Conservation (phyloP, 2,888 invertebrate species). For the Emmelina monodactyla region DNA sequence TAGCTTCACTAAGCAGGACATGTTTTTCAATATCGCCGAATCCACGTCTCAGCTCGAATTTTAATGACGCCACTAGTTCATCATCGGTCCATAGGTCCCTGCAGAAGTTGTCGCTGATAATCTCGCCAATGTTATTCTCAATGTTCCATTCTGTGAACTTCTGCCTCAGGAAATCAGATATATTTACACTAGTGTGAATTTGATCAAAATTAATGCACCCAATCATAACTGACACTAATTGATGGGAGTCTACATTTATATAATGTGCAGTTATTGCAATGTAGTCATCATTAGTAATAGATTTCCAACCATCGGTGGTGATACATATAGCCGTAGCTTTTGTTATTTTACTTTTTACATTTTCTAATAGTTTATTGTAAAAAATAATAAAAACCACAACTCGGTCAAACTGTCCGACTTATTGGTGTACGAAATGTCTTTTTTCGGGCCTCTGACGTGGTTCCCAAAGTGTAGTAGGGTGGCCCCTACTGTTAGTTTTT, state of each 20-base stretch:
- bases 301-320: constrained; percentile 12
- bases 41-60: constrained; percentile 2
- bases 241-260: background rate
- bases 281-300: constrained; percentile 4
- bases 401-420: too few relatives aligned
- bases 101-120: constrained; percentile 13
- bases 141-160: constrained; percentile 1
- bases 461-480: too few relatives aligned
- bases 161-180: constrained; percentile 6
- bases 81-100: constrained; percentile 20
- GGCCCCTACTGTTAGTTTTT: too few relatives aligned
- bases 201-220: constrained; percentile 11
- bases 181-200: constrained; percentile 7
- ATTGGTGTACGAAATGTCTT: too few relatives aligned
- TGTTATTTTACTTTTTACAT: background rate
- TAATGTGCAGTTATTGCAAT: background rate
- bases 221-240: constrained; percentile 9
- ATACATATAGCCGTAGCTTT: constrained; percentile 4
- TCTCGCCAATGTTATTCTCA: background rate
- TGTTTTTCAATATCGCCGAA: constrained; percentile 11
- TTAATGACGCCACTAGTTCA: background rate
- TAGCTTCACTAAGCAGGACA: constrained; percentile 10
- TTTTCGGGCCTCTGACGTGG: too few relatives aligned
- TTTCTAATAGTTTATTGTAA: background rate
- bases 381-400: too few relatives aligned